These are phyloP conservation scores for Meghimatium bilineatum DNA, from an alignment of 2,888 invertebrate genomes.

Conservation along the genomic window DNA sequence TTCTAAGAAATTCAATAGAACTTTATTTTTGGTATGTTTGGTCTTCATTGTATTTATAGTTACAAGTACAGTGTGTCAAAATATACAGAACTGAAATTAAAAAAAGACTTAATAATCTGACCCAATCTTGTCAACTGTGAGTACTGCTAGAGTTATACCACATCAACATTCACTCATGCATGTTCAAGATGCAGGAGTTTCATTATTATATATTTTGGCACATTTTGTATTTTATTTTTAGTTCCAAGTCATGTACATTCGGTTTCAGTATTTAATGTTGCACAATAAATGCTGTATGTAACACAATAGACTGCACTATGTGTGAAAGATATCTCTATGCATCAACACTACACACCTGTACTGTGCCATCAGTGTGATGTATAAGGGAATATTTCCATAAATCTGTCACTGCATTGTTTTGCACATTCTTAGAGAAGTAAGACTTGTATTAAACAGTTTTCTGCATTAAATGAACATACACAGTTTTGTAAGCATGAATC, in stretches of 20 bases:
- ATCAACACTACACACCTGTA: background rate
- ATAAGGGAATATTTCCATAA: background rate
- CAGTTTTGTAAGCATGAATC: no score
- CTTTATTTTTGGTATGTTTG: background rate
- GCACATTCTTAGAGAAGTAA: no score
- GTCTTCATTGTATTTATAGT: no score
- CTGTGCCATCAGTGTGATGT: background rate
- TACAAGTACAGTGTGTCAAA: no score
- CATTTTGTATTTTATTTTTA: background rate
- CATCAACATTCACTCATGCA: no score
- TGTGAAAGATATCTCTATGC: constrained; percentile 20
- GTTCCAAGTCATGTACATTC: background rate
- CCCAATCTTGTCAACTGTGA: no score
- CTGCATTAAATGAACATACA: no score
- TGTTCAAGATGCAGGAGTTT: background rate
- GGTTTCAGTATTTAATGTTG: background rate
- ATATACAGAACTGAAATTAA: no score
- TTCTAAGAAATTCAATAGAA: no score
- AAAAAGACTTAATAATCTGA: no score
- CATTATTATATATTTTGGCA: background rate
- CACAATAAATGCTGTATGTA: background rate
- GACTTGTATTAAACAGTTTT: background rate
- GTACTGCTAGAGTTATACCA: no score
- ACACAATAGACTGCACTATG: background rate
- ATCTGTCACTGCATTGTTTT: background rate